Conservation (phyloP, 2,888 invertebrate genomes). For the Monopis laevigella region DNA sequence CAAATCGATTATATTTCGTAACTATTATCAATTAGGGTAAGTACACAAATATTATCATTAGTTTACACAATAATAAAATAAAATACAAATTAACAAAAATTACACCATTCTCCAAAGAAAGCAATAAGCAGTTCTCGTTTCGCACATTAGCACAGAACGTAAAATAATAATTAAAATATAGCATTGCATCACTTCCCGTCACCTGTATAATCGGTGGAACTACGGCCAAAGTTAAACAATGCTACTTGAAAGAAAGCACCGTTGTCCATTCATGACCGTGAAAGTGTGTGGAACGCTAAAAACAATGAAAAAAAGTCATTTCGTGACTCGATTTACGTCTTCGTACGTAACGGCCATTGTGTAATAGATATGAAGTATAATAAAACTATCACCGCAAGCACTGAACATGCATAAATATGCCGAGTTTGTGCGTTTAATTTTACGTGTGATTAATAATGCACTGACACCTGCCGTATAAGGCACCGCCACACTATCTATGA, state of each 20-base stretch:
- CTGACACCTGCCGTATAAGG: no score
- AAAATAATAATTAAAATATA: constrained; percentile 1
- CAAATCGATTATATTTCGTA: no score
- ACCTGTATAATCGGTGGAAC: not conserved
- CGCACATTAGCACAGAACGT: constrained; percentile 1
- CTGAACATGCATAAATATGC: constrained; percentile 10
- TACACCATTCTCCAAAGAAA: constrained; percentile 1
- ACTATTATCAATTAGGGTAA: no score
- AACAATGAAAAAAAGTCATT: constrained; percentile 38
- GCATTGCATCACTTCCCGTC: constrained; percentile 8
- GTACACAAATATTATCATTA: no score
- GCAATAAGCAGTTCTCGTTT: not conserved
- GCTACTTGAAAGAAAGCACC: constrained; percentile 38
- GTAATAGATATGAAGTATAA: constrained; percentile 19
- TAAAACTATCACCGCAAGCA: constrained; percentile 15
- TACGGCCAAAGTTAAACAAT: constrained; percentile 3
- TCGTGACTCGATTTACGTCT: constrained; percentile 30
- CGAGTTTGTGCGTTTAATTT: not conserved
- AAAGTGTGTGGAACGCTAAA: constrained; percentile 39
- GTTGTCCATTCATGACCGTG: constrained; percentile 46
- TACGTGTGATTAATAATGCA: constrained; percentile 1
- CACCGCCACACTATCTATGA: no score
- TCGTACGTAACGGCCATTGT: constrained; percentile 24
- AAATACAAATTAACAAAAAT: not conserved
- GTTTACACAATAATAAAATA: no score